Conservation (phyloP, 2,888 invertebrate species). For the Campopleginae sp. region DNA sequence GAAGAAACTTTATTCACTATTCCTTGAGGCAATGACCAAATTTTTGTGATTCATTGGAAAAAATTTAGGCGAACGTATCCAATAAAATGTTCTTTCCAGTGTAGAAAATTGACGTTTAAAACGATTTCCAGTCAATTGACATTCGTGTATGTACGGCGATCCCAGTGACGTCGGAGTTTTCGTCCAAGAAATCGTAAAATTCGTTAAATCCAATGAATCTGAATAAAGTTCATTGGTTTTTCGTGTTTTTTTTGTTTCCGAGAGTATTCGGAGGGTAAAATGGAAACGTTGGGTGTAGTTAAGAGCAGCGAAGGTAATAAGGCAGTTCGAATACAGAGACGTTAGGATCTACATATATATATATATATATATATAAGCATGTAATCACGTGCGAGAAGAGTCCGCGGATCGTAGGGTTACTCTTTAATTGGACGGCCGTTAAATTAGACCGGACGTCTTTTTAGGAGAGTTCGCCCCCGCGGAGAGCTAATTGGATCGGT, state of each 20-base stretch:
- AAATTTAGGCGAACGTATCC: too few species aligned
- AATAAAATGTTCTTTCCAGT: too few species aligned
- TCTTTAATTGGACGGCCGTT: constrained; percentile 84
- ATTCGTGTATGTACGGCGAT: not conserved
- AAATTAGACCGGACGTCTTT: constrained; percentile 84
- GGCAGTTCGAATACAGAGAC: constrained; percentile 5
- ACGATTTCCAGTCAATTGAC: not conserved
- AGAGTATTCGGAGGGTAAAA: not conserved
- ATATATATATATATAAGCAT: constrained; percentile 20
- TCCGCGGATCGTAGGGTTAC: constrained; percentile 73
- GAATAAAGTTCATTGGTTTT: not conserved
- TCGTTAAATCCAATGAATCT: not conserved
- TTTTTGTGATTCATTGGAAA: too few species aligned
- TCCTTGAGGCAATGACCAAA: too few species aligned
- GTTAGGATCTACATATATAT: not conserved
- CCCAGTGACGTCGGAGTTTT: not conserved
- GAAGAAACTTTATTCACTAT: too few species aligned
- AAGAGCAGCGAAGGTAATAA: not conserved
- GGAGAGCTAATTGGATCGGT: constrained; percentile 84
- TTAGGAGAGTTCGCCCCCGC: constrained; percentile 78
- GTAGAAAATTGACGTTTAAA: too few species aligned
- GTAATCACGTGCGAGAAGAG: constrained; percentile 45
- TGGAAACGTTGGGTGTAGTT: not conserved
- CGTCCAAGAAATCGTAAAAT: not conserved
- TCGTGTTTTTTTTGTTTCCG: not conserved